Evolutionary conservation across 2,888 invertebrate genomes (phyloP).

Genomic region (Iphiclides podalirius): DNA sequence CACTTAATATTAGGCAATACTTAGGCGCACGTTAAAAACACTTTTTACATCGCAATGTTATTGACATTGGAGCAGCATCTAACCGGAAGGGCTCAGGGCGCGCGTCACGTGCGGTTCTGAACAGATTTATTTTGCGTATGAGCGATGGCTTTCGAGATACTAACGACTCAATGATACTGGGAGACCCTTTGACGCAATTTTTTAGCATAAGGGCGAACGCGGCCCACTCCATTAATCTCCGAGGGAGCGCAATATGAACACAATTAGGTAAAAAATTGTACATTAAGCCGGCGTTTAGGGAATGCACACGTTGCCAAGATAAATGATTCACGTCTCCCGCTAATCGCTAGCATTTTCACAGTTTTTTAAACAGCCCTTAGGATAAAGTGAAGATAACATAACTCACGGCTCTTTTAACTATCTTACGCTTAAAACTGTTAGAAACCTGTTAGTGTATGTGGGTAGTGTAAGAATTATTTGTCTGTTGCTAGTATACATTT

Average conservation of each 20-base stretch:
- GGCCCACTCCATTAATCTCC: conserved; percentile 58
- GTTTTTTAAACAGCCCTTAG: too few relatives aligned
- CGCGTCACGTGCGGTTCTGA: conserved; percentile 38
- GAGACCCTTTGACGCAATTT: conserved; percentile 61
- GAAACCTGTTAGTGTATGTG: too few relatives aligned
- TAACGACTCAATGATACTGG: conserved; percentile 63
- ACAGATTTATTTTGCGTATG: conserved; percentile 59
- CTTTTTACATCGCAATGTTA: too few relatives aligned
- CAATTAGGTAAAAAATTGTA: conserved; percentile 60
- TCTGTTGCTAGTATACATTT: too few relatives aligned
- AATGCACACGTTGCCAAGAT: conserved; percentile 36
- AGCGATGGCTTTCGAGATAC: conserved; percentile 55
- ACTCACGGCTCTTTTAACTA: too few relatives aligned
- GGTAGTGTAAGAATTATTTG: too few relatives aligned
- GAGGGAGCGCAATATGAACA: conserved; percentile 36
- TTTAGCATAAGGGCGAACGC: conserved; percentile 58
- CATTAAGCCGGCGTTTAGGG: conserved; percentile 48
- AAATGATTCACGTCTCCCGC: conserved; percentile 33
- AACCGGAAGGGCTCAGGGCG: conserved; percentile 10
- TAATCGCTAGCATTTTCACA: too few relatives aligned
- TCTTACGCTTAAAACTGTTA: too few relatives aligned
- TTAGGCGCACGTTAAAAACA: too few relatives aligned
- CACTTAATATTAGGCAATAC: too few relatives aligned
- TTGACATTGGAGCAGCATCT: neutral
- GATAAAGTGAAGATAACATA: too few relatives aligned